Conservation (phyloP, 37 sponge, comb jelly and placozoan genomes). For the Halisarca cf. caerulea region DNA sequence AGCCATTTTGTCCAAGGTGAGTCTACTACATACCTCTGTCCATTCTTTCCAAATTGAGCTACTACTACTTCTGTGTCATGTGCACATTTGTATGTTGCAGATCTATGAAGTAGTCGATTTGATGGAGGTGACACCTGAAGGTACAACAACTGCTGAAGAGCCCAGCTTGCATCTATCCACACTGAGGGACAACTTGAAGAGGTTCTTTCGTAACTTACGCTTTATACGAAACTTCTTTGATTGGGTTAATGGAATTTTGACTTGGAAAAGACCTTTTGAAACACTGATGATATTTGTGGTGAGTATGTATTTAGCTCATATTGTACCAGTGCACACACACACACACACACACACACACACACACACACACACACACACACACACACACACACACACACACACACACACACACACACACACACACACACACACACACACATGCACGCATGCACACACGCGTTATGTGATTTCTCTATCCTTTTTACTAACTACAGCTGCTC, state of each 20-base stretch:
- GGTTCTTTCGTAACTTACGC: slow-evolving; percentile 32
- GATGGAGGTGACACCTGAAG: slow-evolving; percentile 33
- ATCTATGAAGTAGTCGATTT: slow-evolving; percentile 61
- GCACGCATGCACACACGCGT: too few relatives aligned
- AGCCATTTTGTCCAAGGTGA: background rate
- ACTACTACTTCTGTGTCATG: background rate
- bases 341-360: too few relatives aligned
- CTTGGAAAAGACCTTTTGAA: slow-evolving; percentile 49
- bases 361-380: too few relatives aligned
- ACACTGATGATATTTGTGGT: slow-evolving; percentile 63
- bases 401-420: too few relatives aligned
- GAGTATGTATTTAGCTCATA: too few relatives aligned
- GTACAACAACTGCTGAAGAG: slow-evolving; percentile 15
- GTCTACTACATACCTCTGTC: background rate
- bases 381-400: too few relatives aligned
- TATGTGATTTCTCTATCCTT: background rate
- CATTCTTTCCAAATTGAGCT: too few relatives aligned
- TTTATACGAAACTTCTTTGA: background rate
- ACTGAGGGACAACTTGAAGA: slow-evolving; percentile 53
- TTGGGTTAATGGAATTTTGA: slow-evolving; percentile 12
- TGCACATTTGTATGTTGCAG: background rate
- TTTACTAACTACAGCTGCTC: slow-evolving; percentile 39
- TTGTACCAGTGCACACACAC: too few relatives aligned
- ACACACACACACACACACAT: too few relatives aligned
- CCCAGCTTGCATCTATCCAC: slow-evolving; percentile 32